Evolutionary conservation across 2,113 vertebrate genomes (phyloP).

Genomic region (Corythaeola cristata): DNA sequence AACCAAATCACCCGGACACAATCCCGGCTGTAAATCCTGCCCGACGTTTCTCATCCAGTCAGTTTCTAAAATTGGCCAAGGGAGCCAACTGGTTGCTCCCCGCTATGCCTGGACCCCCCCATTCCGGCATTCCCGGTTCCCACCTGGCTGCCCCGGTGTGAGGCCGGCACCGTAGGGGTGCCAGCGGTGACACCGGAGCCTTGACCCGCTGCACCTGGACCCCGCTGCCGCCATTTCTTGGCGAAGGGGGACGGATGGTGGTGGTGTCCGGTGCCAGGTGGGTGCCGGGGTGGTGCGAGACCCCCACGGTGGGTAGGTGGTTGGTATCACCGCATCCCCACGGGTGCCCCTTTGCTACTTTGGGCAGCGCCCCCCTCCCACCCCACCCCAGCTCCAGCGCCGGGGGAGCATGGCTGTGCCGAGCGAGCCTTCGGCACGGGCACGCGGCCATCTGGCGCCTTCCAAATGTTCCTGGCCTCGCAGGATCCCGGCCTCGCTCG

Average conservation of each 20-base stretch:
- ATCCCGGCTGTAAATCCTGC: constrained; percentile 42
- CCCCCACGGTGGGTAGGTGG: background rate
- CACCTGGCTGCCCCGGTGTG: background rate
- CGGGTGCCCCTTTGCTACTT: background rate
- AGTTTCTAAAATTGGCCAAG: constrained; percentile 64
- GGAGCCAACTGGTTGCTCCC: constrained; percentile 22
- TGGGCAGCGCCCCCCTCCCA: background rate
- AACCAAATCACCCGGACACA: background rate
- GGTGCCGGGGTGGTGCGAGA: background rate
- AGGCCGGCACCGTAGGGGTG: background rate
- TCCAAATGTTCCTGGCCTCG: constrained; percentile 58
- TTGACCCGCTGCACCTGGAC: background rate
- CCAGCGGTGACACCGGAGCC: background rate
- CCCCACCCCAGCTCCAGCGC: background rate
- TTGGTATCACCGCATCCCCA: background rate
- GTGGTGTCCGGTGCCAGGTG: background rate
- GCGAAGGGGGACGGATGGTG: background rate
- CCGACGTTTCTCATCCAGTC: constrained; percentile 45
- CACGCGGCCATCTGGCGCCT: constrained; percentile 59
- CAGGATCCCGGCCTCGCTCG: constrained; percentile 46
- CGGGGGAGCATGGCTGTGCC: constrained; percentile 14
- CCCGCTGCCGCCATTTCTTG: background rate
- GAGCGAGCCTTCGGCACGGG: constrained; percentile 45
- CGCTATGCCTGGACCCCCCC: background rate
- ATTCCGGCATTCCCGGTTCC: background rate